Percentiles rank a stretch among this genome's conserved stretches.
phyloP scores from a whole-genome alignment of 2,113 vertebrate species.

The Eurypyga helias region DNA sequence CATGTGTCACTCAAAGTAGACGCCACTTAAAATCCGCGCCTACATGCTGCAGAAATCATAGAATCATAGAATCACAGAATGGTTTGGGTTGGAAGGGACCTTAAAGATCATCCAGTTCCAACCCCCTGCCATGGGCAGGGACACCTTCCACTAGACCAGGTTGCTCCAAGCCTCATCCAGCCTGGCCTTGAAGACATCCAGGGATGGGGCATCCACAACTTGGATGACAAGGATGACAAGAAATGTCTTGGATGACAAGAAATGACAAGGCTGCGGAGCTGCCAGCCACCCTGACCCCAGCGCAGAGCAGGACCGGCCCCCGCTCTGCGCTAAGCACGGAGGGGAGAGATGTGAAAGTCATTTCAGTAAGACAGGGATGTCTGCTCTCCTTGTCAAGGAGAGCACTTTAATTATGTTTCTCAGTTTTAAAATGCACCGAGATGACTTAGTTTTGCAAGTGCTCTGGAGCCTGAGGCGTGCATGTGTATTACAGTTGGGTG shows the following conservation, averaged over 20 bases:
- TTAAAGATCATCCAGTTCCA: no score
- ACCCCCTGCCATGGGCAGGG: no score
- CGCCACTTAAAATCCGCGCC: neutral
- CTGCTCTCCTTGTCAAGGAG: neutral
- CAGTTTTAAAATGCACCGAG: neutral
- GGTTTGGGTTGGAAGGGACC: no score
- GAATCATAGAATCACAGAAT: no score
- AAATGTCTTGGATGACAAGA: no score
- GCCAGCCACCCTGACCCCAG: neutral
- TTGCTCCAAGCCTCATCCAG: no score
- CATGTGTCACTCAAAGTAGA: conserved; percentile 6
- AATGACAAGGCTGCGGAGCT: neutral
- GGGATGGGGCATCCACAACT: no score
- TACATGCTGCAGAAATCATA: neutral
- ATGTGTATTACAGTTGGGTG: neutral
- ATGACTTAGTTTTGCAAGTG: neutral
- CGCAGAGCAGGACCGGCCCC: neutral
- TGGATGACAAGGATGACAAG: no score
- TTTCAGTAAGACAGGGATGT: neutral
- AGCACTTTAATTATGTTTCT: neutral
- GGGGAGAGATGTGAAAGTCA: neutral
- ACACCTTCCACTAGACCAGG: no score
- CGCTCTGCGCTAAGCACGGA: neutral
- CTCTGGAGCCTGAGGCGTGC: neutral
- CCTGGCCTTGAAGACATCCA: no score